These are phyloP conservation scores for Romanogobio albipinnatus DNA, from an alignment of 2,113 vertebrate species.

Conservation along the genomic window DNA sequence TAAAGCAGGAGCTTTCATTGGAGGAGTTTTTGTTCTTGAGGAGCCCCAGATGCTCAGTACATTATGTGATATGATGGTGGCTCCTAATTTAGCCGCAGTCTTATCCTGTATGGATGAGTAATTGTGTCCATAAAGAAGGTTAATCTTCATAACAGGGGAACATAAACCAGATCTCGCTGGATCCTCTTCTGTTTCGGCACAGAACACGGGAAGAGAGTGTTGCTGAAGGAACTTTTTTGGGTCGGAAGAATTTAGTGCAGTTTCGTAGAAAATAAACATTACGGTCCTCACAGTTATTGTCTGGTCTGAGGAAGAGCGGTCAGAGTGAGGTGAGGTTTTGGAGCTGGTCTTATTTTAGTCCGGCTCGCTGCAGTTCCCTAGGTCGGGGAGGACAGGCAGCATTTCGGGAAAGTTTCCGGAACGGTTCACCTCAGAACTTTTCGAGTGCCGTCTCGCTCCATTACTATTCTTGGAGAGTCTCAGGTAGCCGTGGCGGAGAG, in stretches of 20 bases:
- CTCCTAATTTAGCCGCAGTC: slow-evolving; percentile 47
- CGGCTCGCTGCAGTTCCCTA: neutral
- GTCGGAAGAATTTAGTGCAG: slow-evolving; percentile 24
- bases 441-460: slow-evolving; percentile 1
- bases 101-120: slow-evolving; percentile 50
- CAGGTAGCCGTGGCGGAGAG: slow-evolving; percentile 30
- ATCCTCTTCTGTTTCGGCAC: slow-evolving; percentile 33
- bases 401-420: slow-evolving; percentile 21
- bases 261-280: slow-evolving; percentile 32
- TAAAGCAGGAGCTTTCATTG: slow-evolving; percentile 20
- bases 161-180: slow-evolving; percentile 21
- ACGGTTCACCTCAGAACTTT: slow-evolving; percentile 19
- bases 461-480: slow-evolving; percentile 34
- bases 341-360: slow-evolving; percentile 10
- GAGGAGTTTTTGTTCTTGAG: slow-evolving; percentile 22
- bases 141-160: slow-evolving; percentile 47
- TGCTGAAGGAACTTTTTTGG: slow-evolving; percentile 4
- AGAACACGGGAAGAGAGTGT: neutral
- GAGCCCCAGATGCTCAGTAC: slow-evolving; percentile 49
- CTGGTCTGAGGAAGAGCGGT: slow-evolving; percentile 7
- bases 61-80: slow-evolving; percentile 42
- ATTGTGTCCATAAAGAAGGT: slow-evolving; percentile 52
- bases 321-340: slow-evolving; percentile 27
- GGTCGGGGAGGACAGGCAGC: neutral
- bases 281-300: slow-evolving; percentile 24